These are phyloP conservation scores for Procambarus virginalis DNA, from an alignment of 1,140 invertebrate species.

Conservation along the genomic window DNA sequence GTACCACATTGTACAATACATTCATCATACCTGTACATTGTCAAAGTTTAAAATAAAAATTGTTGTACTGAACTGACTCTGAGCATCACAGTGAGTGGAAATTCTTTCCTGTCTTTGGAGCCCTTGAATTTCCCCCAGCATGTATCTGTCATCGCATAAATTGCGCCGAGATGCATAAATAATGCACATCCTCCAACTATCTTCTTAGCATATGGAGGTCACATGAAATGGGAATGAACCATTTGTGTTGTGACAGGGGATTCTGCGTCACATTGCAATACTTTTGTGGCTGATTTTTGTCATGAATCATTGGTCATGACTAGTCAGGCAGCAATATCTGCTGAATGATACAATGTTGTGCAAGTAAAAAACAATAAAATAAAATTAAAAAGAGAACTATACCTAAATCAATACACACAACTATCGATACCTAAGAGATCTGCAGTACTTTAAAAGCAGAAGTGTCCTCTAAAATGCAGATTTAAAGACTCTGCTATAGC, in stretches of 20 bases:
- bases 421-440: slow-evolving; percentile 33
- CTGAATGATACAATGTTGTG: slow-evolving; percentile 40
- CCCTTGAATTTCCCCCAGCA: slow-evolving; percentile 20
- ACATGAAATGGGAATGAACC: slow-evolving; percentile 38
- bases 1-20: slow-evolving; percentile 3
- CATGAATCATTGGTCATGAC: slow-evolving; percentile 8
- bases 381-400: slow-evolving; percentile 2
- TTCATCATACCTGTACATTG: slow-evolving; percentile 14
- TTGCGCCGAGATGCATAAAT: slow-evolving; percentile 14
- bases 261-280: slow-evolving; percentile 22
- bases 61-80: slow-evolving; percentile 39
- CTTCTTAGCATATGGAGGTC: slow-evolving; percentile 10
- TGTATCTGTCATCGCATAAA: slow-evolving; percentile 34
- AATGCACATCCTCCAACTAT: slow-evolving; percentile 22
- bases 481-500: slow-evolving; percentile 28
- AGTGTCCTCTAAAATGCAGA: slow-evolving; percentile 39
- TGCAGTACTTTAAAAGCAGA: slow-evolving; percentile 39
- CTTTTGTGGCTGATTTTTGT: slow-evolving; percentile 25
- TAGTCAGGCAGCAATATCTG: slow-evolving; percentile 28
- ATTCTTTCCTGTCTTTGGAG: slow-evolving; percentile 19
- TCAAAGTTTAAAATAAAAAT: slow-evolving; percentile 24
- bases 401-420: slow-evolving; percentile 40
- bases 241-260: slow-evolving; percentile 37
- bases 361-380: slow-evolving; percentile 13
- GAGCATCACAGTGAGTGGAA: slow-evolving; percentile 18